These are phyloP conservation scores for Scaeva pyrastri DNA, from an alignment of 2,888 invertebrate genomes.

Conservation along the genomic window DNA sequence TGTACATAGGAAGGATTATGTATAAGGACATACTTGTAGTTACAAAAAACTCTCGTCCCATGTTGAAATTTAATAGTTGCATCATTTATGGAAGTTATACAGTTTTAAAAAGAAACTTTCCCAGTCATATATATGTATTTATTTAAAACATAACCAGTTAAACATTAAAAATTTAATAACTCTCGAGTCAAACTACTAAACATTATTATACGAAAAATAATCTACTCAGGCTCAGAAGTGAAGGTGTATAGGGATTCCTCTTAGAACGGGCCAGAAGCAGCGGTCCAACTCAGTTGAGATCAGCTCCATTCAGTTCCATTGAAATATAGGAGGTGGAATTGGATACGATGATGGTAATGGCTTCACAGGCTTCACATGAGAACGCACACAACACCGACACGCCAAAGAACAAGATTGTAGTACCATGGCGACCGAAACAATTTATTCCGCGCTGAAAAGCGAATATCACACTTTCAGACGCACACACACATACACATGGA, in stretches of 20 bases:
- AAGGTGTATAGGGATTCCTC: not conserved
- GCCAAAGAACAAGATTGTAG: not conserved
- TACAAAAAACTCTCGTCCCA: not conserved
- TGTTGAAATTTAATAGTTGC: conserved; percentile 7
- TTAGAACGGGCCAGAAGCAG: not conserved
- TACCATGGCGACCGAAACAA: conserved; percentile 50
- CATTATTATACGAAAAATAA: conserved; percentile 40
- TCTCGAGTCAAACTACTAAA: conserved; percentile 28
- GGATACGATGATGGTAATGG: too few species aligned
- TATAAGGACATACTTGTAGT: too few species aligned
- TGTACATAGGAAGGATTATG: too few species aligned
- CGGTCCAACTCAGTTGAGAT: too few species aligned
- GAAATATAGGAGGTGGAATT: not conserved
- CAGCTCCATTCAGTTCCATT: too few species aligned
- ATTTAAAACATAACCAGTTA: conserved; percentile 14
- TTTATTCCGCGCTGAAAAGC: conserved; percentile 52
- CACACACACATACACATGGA: not conserved
- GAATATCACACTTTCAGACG: not conserved
- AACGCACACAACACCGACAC: not conserved
- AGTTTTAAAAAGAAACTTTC: conserved; percentile 22
- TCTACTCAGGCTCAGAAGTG: conserved; percentile 10
- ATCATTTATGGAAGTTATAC: conserved; percentile 2
- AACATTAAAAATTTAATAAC: conserved; percentile 54
- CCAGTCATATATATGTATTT: too few species aligned
- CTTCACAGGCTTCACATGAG: not conserved